phyloP scores from a whole-genome alignment of 2,113 vertebrate genomes.

The Brachionichthys hirsutus region DNA sequence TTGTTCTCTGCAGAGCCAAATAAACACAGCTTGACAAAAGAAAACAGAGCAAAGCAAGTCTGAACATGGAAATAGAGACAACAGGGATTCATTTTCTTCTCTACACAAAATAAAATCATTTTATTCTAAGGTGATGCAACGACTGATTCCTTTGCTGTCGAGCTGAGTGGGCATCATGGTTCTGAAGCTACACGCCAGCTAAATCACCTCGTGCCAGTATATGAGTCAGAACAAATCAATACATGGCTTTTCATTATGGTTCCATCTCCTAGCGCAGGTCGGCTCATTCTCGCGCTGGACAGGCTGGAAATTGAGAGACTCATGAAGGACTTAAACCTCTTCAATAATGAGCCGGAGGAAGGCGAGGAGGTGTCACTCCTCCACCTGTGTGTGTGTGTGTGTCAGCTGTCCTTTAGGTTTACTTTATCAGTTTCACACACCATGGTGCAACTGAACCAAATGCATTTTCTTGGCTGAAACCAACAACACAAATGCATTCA shows the following conservation, averaged over 20 bases:
- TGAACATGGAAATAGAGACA: slow-evolving; percentile 6
- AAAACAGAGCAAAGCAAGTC: slow-evolving; percentile 47
- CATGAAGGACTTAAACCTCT: slow-evolving; percentile 46
- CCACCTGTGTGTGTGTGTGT: neutral
- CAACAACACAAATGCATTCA: slow-evolving; percentile 5
- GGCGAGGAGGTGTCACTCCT: slow-evolving; percentile 17
- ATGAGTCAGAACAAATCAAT: slow-evolving; percentile 67
- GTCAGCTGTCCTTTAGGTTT: slow-evolving; percentile 5
- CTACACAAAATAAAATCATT: neutral
- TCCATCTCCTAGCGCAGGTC: slow-evolving; percentile 49
- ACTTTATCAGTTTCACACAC: slow-evolving; percentile 27
- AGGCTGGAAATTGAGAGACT: slow-evolving; percentile 62
- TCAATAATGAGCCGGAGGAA: slow-evolving; percentile 29
- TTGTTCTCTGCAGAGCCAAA: slow-evolving; percentile 53
- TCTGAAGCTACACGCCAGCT: slow-evolving; percentile 21
- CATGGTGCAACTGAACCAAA: slow-evolving; percentile 12
- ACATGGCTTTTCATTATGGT: slow-evolving; percentile 64
- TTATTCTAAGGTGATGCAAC: slow-evolving; percentile 1
- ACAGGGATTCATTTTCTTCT: slow-evolving; percentile 7
- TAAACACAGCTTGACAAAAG: slow-evolving; percentile 53
- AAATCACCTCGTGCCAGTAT: slow-evolving; percentile 44
- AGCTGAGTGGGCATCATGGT: slow-evolving; percentile 20
- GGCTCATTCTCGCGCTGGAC: slow-evolving; percentile 42
- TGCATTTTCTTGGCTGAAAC: slow-evolving; percentile 8
- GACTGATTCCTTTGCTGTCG: slow-evolving; percentile 13